These are phyloP conservation scores for Meleagris gallopavo DNA, from an alignment of 2,113 vertebrate genomes.

Conservation along the genomic window DNA sequence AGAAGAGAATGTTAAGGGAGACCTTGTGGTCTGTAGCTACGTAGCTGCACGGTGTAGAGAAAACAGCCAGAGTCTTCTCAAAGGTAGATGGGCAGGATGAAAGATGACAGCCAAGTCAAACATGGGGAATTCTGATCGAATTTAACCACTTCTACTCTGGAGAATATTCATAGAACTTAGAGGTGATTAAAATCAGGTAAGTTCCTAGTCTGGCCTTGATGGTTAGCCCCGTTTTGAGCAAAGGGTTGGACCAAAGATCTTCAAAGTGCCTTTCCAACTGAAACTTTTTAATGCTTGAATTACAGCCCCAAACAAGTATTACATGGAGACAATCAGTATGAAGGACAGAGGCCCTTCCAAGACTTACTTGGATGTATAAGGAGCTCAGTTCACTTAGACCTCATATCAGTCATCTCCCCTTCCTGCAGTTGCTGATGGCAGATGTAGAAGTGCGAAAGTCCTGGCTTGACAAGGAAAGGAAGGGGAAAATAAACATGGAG, in stretches of 20 bases:
- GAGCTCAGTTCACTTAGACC: neutral
- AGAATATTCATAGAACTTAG: neutral
- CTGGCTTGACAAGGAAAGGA: neutral
- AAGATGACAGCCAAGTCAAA: neutral
- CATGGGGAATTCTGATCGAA: neutral
- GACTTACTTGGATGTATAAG: neutral
- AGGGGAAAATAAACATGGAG: neutral
- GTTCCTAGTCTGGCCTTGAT: no score
- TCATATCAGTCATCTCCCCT: neutral
- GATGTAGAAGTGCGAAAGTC: neutral
- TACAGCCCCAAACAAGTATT: neutral
- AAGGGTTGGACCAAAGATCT: neutral
- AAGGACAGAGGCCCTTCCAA: neutral
- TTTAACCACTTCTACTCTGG: neutral
- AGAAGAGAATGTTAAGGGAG: neutral
- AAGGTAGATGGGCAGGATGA: neutral
- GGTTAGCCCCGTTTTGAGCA: neutral
- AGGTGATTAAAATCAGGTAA: neutral
- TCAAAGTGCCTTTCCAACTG: neutral
- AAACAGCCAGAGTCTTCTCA: neutral
- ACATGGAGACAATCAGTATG: neutral
- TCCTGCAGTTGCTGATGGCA: neutral
- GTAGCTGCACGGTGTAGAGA: neutral
- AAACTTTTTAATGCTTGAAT: neutral
- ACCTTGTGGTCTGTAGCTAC: neutral